Conservation (phyloP, 2,888 invertebrate genomes). For the Cheilosia scutellata region DNA sequence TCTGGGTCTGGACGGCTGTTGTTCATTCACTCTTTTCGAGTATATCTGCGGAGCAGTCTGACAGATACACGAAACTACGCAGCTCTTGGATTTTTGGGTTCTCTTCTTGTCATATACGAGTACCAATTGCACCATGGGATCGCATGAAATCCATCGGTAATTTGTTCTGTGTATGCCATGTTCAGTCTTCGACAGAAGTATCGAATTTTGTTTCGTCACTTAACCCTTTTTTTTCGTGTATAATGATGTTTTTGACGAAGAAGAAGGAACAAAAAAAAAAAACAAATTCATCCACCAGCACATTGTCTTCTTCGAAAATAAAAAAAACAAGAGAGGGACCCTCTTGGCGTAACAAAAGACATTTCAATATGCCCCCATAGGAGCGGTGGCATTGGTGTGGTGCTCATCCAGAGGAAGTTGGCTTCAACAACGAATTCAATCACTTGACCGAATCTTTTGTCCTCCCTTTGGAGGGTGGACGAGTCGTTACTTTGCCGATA, state of each 20-base stretch:
- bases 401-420: constrained; percentile 69
- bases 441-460: constrained; percentile 72
- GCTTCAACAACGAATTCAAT: constrained; percentile 66
- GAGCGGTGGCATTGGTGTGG: constrained; percentile 7
- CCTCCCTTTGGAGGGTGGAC: constrained; percentile 46
- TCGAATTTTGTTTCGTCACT: constrained; percentile 61
- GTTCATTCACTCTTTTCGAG: constrained; percentile 50
- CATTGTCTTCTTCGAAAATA: constrained; percentile 43
- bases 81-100: constrained; percentile 11
- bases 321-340: constrained; percentile 31
- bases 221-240: constrained; percentile 55
- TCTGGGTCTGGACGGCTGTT: background rate
- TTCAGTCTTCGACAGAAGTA: constrained; percentile 67
- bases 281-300: constrained; percentile 3
- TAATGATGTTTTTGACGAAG: background rate
- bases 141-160: constrained; percentile 53
- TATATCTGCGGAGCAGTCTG: constrained; percentile 23
- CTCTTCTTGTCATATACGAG: background rate
- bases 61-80: constrained; percentile 54
- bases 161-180: constrained; percentile 9
- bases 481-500: constrained; percentile 18
- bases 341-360: constrained; percentile 64
- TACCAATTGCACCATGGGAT: constrained; percentile 57
- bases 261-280: constrained; percentile 7
- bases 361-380: constrained; percentile 70